A percentile compares a stretch with the other conserved stretches of the same genome.
phyloP scores from a whole-genome alignment of 2,888 invertebrate genomes.

The Proisotoma minuta region DNA sequence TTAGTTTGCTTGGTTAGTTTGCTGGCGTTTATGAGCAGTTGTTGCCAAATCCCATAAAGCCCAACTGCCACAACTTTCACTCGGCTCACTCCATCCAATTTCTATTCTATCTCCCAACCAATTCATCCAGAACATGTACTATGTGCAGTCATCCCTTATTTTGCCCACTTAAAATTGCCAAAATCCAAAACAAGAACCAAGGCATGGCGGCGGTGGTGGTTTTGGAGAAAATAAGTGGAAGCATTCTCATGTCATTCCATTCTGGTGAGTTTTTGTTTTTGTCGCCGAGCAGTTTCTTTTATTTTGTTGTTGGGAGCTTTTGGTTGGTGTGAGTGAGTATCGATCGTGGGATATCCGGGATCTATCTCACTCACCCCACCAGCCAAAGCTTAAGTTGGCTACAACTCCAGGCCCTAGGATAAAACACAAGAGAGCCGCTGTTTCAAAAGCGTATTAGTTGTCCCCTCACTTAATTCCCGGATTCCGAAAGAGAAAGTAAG shows the following conservation, averaged over 20 bases:
- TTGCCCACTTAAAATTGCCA: neutral
- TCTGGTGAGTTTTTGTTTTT: neutral
- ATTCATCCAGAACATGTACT: neutral
- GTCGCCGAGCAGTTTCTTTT: neutral
- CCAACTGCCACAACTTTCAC: neutral
- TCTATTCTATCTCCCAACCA: neutral
- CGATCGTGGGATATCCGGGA: neutral
- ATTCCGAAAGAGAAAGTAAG: neutral
- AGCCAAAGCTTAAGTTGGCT: neutral
- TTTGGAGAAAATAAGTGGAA: neutral
- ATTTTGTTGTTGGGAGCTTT: neutral
- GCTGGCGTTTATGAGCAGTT: neutral
- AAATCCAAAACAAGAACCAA: neutral
- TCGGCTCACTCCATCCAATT: neutral
- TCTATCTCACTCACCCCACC: neutral
- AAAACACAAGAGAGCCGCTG: neutral
- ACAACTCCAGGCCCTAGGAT: neutral
- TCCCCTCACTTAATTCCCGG: conserved; percentile 4
- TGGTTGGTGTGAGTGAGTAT: neutral
- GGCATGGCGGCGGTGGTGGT: neutral
- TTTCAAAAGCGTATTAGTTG: neutral
- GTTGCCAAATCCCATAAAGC: neutral
- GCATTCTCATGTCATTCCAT: neutral
- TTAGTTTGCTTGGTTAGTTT: no score
- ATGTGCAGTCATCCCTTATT: neutral